Evolutionary conservation across 2,888 invertebrate genomes (phyloP), one percentile per base, ranked within the genome.

Genomic region (Xestia c-nigrum): DNA sequence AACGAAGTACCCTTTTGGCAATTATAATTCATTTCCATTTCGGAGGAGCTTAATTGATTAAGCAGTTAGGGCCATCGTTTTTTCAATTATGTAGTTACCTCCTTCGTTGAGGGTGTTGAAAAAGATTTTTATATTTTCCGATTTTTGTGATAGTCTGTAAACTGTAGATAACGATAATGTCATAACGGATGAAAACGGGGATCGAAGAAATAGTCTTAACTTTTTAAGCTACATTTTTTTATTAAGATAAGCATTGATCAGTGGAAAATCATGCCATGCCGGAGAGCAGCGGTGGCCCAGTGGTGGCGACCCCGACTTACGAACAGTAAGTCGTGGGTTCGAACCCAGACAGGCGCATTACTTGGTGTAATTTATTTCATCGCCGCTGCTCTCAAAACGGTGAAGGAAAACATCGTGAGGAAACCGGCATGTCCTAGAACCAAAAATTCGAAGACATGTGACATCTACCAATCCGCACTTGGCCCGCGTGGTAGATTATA

Each of bases 1-100:
- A 80, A 74, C 69, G 64, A 76, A 86, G 84, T 79, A 63, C 74
- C 69, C 86, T 84, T 83, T 83, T 71, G 63, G 68, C 76, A 78
- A 84, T 86, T 86, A 87, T 85, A 80, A 76, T 85, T 87, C 66
- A 85, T 86, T 86, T 85, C 69, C 86, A 87, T 85, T 78, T 77
- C 73, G 77, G 76, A 85, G 76, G 24, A 72, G 61, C 78, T 77
- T 85, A 76, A 83, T 85, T 87, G 85, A 78, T 76, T 72, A 74
- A 73, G 72, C 79, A 70, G 66, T 78, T 81, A 84, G 77, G 52
- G 71, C 67, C 24, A 66, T 50, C 66, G 64, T 85, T 83, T 83
- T 84, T 85, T 74, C 76, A 76, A 74, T 83, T 76, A 67, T 46
- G 24, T 68, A 59, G 57, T 74, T 64, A 47, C 38, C 63, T 76